phyloP scores from a whole-genome alignment of 2,888 invertebrate species.

The Tenthredo scrophulariae region DNA sequence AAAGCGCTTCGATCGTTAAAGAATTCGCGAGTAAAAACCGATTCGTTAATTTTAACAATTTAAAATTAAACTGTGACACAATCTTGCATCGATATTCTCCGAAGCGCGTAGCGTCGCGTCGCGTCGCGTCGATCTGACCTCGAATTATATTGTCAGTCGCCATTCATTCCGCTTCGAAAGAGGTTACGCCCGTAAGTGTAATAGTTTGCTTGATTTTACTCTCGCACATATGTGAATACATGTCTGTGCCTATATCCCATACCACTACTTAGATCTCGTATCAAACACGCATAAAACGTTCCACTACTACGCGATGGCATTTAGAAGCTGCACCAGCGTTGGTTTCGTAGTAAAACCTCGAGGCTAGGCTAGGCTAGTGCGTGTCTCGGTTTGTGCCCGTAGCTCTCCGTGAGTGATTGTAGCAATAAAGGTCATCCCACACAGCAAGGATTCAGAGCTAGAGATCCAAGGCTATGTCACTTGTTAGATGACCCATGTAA shows the following conservation, averaged over 20 bases:
- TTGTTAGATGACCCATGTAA: not conserved
- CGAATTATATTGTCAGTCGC: constrained; percentile 28
- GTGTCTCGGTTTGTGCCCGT: not conserved
- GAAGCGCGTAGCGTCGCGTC: not conserved
- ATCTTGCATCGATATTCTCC: not conserved
- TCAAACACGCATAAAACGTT: not conserved
- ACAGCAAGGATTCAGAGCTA: not conserved
- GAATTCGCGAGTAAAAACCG: not conserved
- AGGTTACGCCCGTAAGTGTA: constrained; percentile 1
- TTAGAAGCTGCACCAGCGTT: constrained; percentile 1
- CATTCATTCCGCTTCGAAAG: constrained; percentile 16
- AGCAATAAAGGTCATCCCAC: constrained; percentile 32
- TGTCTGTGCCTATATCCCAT: not conserved
- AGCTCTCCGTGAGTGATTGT: constrained; percentile 33
- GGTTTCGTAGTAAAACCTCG: constrained; percentile 40
- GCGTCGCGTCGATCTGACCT: not conserved
- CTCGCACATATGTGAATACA: not conserved
- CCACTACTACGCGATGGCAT: constrained; percentile 23
- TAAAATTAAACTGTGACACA: not conserved
- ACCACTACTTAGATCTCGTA: not conserved
- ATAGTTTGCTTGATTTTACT: constrained; percentile 3
- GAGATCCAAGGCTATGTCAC: not conserved
- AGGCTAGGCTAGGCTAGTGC: not conserved
- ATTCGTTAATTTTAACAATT: not conserved
- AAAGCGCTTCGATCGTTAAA: not conserved